Evolutionary conservation across 1,140 invertebrate genomes (phyloP).

Genomic region (Scaptomyza pallida): DNA sequence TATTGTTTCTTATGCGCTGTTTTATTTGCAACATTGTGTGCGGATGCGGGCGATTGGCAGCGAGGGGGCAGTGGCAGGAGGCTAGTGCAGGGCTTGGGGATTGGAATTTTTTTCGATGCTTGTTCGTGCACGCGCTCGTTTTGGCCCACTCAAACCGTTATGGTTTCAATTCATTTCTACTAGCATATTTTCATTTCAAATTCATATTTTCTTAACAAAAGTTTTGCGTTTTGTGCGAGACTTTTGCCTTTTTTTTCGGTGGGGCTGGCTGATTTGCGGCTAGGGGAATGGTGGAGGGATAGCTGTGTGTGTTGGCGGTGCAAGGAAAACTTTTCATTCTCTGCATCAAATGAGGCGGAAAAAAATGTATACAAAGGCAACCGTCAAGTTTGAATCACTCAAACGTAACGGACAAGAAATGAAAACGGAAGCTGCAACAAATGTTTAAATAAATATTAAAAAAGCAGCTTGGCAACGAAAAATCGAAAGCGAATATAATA

Average conservation of each 20-base stretch:
- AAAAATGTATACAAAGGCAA: conserved; percentile 80
- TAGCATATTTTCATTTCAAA: conserved; percentile 82
- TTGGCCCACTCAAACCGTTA: conserved; percentile 71
- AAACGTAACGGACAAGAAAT: conserved; percentile 82
- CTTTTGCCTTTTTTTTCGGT: conserved; percentile 55
- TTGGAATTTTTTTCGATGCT: conserved; percentile 69
- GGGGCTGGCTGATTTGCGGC: conserved; percentile 10
- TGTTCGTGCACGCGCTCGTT: conserved; percentile 71
- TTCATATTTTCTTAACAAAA: conserved; percentile 83
- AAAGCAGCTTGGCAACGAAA: conserved; percentile 50
- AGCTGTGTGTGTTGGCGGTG: conserved; percentile 16
- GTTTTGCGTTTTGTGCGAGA: conserved; percentile 66
- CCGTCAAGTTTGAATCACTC: conserved; percentile 81
- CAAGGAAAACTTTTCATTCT: conserved; percentile 78
- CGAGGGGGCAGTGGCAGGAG: too few species aligned
- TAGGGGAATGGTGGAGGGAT: not conserved
- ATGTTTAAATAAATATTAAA: conserved; percentile 83
- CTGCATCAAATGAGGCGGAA: conserved; percentile 79
- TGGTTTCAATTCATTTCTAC: conserved; percentile 81
- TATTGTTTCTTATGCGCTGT: conserved; percentile 81
- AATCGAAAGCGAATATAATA: too few species aligned
- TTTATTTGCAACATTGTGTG: conserved; percentile 79
- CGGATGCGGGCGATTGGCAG: not conserved
- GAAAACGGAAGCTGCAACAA: conserved; percentile 80
- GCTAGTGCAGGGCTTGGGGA: too few species aligned